Percentiles rank a stretch among this genome's conserved stretches.
Conservation (phyloP, 2,797 vertebrate species). For the Sebastes baramenuke region DNA sequence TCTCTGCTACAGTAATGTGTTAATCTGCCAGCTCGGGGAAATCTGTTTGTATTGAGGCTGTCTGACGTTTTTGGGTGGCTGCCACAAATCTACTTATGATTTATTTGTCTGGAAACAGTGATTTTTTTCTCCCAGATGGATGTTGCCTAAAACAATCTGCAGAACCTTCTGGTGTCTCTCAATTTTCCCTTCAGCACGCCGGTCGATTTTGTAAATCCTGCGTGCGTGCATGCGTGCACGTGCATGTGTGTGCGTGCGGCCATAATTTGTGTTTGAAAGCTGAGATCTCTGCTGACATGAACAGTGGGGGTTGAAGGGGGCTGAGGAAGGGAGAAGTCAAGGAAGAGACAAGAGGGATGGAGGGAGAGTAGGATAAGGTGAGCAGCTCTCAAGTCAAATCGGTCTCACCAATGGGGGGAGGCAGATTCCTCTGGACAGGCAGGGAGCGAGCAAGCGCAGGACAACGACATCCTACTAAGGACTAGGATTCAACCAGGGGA, state of each 20-base stretch:
- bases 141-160: slow-evolving; percentile 59
- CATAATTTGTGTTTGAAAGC: slow-evolving; percentile 55
- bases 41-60: slow-evolving; percentile 43
- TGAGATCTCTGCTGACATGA: slow-evolving; percentile 58
- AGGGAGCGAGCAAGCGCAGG: slow-evolving; percentile 10
- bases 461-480: background rate
- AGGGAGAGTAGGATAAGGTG: slow-evolving; percentile 49
- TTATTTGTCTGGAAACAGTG: slow-evolving; percentile 56
- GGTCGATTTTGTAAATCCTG: slow-evolving; percentile 27
- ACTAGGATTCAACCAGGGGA: slow-evolving; percentile 11
- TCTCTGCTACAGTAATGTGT: slow-evolving; percentile 28
- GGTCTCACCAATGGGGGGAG: slow-evolving; percentile 19
- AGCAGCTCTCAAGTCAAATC: slow-evolving; percentile 69
- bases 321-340: slow-evolving; percentile 40
- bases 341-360: slow-evolving; percentile 5
- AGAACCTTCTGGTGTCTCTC: slow-evolving; percentile 57
- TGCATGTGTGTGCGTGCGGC: background rate
- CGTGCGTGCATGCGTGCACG: background rate
- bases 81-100: slow-evolving; percentile 43
- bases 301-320: background rate
- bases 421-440: slow-evolving; percentile 58
- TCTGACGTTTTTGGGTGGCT: slow-evolving; percentile 38
- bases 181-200: slow-evolving; percentile 23
- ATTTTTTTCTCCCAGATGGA: slow-evolving; percentile 51
- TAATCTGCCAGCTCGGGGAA: slow-evolving; percentile 16